These are phyloP conservation scores for Leuciscus waleckii DNA, from an alignment of 2,797 vertebrate genomes.

Conservation along the genomic window DNA sequence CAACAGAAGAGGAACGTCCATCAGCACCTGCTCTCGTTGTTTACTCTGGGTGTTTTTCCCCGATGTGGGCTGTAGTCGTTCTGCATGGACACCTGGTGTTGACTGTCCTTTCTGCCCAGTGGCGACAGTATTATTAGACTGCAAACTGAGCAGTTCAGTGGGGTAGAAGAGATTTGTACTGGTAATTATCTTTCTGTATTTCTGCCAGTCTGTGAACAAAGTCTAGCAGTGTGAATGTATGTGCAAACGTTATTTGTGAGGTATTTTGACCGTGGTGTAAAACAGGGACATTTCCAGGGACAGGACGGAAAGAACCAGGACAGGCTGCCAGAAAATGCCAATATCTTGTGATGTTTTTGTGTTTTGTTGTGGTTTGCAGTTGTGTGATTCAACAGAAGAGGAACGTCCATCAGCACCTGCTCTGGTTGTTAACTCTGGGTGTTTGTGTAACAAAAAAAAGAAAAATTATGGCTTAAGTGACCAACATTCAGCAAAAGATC, in stretches of 20 bases:
- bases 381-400: too few species aligned
- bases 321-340: too few species aligned
- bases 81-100: slow-evolving; percentile 23
- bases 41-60: neutral
- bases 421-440: too few species aligned
- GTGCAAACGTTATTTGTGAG: too few species aligned
- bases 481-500: neutral
- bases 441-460: too few species aligned
- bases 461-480: too few species aligned
- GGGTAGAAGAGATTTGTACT: neutral
- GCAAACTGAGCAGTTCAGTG: slow-evolving; percentile 6
- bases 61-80: neutral
- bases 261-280: too few species aligned
- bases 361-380: too few species aligned
- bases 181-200: neutral
- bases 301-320: too few species aligned
- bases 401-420: too few species aligned
- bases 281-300: too few species aligned
- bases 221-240: neutral
- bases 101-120: slow-evolving; percentile 14
- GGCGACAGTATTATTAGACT: neutral
- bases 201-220: slow-evolving; percentile 8
- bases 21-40: slow-evolving; percentile 20
- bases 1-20: neutral
- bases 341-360: too few species aligned